Evolutionary conservation across 1,140 invertebrate species (phyloP).

Genomic region (Drosophila aff.): DNA sequence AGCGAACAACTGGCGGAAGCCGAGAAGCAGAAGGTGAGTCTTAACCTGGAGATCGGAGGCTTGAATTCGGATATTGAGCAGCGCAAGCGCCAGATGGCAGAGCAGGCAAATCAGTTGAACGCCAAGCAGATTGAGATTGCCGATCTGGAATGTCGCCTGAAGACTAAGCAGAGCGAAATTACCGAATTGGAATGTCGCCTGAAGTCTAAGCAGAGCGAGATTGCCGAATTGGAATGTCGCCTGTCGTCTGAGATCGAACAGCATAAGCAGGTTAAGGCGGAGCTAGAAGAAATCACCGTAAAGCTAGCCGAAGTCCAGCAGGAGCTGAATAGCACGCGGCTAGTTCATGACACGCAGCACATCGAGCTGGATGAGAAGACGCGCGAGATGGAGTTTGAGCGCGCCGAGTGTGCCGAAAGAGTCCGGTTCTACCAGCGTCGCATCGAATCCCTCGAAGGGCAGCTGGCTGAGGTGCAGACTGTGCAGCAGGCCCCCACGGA

Average conservation of each 20-base stretch:
- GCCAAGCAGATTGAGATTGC: neutral
- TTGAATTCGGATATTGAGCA: constrained; percentile 50
- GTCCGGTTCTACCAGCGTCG: constrained; percentile 8
- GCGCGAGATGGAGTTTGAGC: constrained; percentile 18
- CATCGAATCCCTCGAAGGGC: neutral
- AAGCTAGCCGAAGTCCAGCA: constrained; percentile 5
- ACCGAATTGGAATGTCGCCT: constrained; percentile 1
- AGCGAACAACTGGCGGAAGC: constrained; percentile 1
- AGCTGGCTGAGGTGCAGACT: constrained; percentile 1
- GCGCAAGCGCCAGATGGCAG: neutral
- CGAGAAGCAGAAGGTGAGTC: constrained; percentile 37
- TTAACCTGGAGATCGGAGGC: constrained; percentile 56
- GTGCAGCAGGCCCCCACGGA: neutral
- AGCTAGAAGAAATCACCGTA: neutral
- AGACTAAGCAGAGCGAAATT: neutral
- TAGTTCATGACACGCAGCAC: constrained; percentile 12
- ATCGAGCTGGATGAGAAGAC: constrained; percentile 35
- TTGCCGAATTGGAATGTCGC: neutral
- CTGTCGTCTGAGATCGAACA: neutral
- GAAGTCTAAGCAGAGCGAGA: neutral
- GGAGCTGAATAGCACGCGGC: constrained; percentile 19
- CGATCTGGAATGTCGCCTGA: constrained; percentile 4
- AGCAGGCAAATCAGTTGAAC: constrained; percentile 5
- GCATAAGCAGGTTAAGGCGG: neutral
- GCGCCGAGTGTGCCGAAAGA: neutral